Conservation (phyloP, 2,888 invertebrate species). For the Uropetala carovei region DNA sequence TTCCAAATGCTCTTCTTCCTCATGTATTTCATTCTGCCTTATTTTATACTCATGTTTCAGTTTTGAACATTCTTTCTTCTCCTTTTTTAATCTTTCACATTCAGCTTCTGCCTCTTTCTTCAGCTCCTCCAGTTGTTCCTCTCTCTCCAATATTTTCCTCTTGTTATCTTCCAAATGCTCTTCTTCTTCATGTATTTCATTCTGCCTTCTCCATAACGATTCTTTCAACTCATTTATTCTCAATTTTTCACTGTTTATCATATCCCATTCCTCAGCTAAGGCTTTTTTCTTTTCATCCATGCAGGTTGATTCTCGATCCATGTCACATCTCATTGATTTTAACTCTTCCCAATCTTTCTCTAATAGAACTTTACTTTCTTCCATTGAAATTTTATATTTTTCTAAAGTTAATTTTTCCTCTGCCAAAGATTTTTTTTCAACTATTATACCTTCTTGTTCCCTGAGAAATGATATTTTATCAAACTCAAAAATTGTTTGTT, state of each 20-base stretch:
- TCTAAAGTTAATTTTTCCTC: slow-evolving; percentile 8
- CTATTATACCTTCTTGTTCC: background rate
- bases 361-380: background rate
- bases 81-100: background rate
- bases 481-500: background rate
- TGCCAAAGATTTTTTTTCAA: background rate
- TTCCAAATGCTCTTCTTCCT: background rate
- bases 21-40: background rate
- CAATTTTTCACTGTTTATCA: slow-evolving; percentile 10
- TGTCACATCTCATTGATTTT: background rate
- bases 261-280: background rate
- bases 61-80: background rate
- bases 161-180: background rate
- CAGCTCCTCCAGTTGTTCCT: background rate
- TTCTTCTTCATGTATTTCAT: slow-evolving; percentile 5
- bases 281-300: background rate
- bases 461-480: slow-evolving; percentile 21
- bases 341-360: background rate
- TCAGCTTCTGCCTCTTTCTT: background rate
- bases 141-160: background rate
- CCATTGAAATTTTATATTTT: background rate
- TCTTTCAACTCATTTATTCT: slow-evolving; percentile 2
- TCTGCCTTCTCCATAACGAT: background rate
- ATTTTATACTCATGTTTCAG: background rate
- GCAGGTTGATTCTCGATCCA: background rate